Evolutionary conservation across 2,797 vertebrate species (phyloP), one percentile per base, ranked within the genome.

Genomic region (Thalassophryne amazonica): DNA sequence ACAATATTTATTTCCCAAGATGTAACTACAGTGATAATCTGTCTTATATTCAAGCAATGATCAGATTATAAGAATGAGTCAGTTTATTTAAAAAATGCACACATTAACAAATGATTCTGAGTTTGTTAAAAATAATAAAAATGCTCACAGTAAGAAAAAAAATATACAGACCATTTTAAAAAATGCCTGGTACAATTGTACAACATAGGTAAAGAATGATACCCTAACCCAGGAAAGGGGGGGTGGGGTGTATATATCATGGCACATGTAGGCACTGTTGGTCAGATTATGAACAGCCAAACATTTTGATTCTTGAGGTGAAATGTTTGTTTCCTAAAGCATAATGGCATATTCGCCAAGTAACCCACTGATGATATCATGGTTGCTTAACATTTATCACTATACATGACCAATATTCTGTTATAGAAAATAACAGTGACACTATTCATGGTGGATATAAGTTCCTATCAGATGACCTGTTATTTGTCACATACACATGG

Each of bases 191-290:
- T 2, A 43, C 15, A 19, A 16, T 10, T n/a, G n/a, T n/a, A n/a
- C n/a, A 24, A 28, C 7, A 37, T 2, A 30, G 3, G 16, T 18
- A 13, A 41, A n/a, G 18, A 55, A 28, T 17, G 31, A 45, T 2
- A 48, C 7, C 63, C 21, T 60, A 38, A 16, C 10, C 10, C 32
- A 22, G 10, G 14, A 25, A 48, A 17, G 2, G 27, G 28, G 16
- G 19, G 15, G 41, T 24, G 55, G 3, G 5, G 47, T 3, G 14
- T n/a, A 49, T 8, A 51, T 4, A 16, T 15, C 18, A 3, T 5
- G 3, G 29, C 42, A 25, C 49, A 60, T 50, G 17, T 7, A 79
- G 85, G 78, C 78, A 85, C 79, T 30, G 55, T 61, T 69, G 77
- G 68, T 69, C 45, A 30, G 18, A 59, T 16, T 21, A 47, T 25